phyloP scores from a whole-genome alignment of 64 coral and sea anemone genomes.

The Hydrozoanthus tunicans region DNA sequence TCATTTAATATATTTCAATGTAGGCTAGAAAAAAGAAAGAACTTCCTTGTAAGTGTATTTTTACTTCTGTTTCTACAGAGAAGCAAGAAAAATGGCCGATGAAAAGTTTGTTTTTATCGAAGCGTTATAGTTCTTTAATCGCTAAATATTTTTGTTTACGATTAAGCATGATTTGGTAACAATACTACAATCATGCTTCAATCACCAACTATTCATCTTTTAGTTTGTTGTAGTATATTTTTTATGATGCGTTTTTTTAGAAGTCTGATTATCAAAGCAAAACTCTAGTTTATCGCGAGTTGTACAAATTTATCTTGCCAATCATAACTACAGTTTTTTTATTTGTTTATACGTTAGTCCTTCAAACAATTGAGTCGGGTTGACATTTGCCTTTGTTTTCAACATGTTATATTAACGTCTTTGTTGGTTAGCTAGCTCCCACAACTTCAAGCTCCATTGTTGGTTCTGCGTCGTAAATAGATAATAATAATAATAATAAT shows the following conservation, averaged over 20 bases:
- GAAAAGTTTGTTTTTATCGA: neutral
- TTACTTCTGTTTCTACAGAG: neutral
- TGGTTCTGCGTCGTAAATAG: too few species aligned
- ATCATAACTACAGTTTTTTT: too few species aligned
- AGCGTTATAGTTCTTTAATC: neutral
- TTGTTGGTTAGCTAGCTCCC: too few species aligned
- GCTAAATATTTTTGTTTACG: neutral
- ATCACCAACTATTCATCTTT: neutral
- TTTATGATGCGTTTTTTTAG: neutral
- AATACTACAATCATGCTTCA: neutral
- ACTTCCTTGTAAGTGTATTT: neutral
- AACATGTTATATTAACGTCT: too few species aligned
- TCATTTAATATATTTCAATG: neutral
- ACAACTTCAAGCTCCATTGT: too few species aligned
- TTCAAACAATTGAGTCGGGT: too few species aligned
- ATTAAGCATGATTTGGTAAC: neutral
- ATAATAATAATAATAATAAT: too few species aligned
- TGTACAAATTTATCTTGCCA: too few species aligned
- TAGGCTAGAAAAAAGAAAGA: neutral
- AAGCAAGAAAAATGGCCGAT: neutral
- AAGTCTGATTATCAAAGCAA: too few species aligned
- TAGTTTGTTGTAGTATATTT: neutral
- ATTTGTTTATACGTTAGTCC: too few species aligned
- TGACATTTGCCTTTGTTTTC: too few species aligned
- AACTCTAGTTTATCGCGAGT: too few species aligned